A percentile compares a stretch with the other conserved stretches of the same genome.
phyloP scores from a whole-genome alignment of 2,797 vertebrate genomes.

The Mus minutoides region DNA sequence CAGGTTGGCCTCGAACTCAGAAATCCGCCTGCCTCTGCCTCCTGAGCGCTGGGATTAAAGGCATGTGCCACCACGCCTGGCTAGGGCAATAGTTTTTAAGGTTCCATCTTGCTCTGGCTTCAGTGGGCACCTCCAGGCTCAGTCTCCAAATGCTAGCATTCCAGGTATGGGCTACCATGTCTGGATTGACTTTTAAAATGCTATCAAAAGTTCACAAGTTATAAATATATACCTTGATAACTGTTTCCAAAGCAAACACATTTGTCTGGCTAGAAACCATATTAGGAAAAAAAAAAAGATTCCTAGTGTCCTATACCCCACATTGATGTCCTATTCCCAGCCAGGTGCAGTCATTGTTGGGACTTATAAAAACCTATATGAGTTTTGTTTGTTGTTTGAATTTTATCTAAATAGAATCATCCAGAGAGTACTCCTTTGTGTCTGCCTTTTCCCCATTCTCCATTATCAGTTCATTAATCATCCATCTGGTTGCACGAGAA shows the following conservation, averaged over 20 bases:
- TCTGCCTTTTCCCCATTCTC: neutral
- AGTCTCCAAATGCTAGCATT: neutral
- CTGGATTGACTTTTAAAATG: neutral
- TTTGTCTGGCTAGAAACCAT: neutral
- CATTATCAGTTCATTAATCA: neutral
- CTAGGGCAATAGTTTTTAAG: neutral
- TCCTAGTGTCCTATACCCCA: neutral
- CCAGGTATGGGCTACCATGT: neutral
- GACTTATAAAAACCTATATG: neutral
- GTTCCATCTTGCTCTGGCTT: conserved; percentile 3
- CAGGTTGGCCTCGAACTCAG: too few species aligned
- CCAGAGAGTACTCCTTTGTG: neutral
- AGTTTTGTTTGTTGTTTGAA: conserved; percentile 29
- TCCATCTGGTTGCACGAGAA: neutral
- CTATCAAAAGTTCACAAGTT: neutral
- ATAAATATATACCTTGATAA: neutral
- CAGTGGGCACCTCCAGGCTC: neutral
- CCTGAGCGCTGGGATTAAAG: too few species aligned
- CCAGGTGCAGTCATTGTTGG: neutral
- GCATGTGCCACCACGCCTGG: too few species aligned
- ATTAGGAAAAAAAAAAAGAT: conserved; percentile 42
- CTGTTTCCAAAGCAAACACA: neutral
- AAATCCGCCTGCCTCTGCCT: too few species aligned
- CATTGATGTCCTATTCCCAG: neutral
- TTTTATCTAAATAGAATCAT: conserved; percentile 33